Evolutionary conservation across 1,140 invertebrate genomes (phyloP).

Genomic region (Diploscapter pachys): DNA sequence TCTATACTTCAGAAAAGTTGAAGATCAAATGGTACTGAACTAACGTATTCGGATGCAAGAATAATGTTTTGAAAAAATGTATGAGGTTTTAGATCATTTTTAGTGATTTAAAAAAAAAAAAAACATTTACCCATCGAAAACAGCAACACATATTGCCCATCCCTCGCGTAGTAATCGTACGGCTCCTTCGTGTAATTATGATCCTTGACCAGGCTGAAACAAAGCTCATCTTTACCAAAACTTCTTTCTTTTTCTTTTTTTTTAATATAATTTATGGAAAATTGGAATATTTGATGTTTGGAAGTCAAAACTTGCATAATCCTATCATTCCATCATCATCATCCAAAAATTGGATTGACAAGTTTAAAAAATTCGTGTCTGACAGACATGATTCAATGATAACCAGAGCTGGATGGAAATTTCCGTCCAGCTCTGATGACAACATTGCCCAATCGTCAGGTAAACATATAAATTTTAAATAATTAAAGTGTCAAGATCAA

Average conservation of each 20-base stretch:
- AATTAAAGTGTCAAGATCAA: background rate
- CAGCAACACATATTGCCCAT: conserved; percentile 34
- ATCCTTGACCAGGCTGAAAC: conserved; percentile 25
- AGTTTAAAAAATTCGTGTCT: background rate
- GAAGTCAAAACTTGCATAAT: background rate
- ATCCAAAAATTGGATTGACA: background rate
- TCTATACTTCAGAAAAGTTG: too few species aligned
- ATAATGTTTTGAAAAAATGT: background rate
- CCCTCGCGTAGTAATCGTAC: conserved; percentile 23
- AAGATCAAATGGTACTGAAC: too few species aligned
- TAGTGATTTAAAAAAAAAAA: conserved; percentile 1
- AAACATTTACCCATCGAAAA: background rate
- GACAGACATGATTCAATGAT: conserved; percentile 3
- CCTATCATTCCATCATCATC: background rate
- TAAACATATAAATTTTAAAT: background rate
- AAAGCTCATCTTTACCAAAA: too few species aligned
- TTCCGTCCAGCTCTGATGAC: background rate
- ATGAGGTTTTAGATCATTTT: background rate
- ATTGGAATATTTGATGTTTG: background rate
- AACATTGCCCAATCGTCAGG: background rate
- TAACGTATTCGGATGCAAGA: background rate
- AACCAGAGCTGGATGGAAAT: too few species aligned
- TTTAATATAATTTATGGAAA: background rate
- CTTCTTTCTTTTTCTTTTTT: background rate
- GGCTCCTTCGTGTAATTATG: conserved; percentile 24